Base-by-base conservation (phyloP, 2,888 invertebrate species). In the Aquatica leii region DNA sequence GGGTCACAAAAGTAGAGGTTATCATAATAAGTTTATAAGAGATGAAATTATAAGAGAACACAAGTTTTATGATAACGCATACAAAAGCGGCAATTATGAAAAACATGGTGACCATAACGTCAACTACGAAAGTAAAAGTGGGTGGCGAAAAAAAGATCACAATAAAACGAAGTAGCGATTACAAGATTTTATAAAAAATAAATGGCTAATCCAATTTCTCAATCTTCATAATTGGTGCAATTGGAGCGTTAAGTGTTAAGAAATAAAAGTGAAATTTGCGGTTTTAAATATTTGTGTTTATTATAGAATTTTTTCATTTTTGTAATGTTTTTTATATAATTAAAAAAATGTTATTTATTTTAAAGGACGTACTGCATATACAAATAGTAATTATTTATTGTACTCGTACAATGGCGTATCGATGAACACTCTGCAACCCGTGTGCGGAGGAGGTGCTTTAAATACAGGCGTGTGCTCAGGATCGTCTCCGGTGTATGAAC, bases 11-110 rank as follows among this genome's bases (percentile, higher is more conserved):
- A 90, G 90, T 1, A 90, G 89, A 79, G 91, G 91, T 0, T 91
- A 89, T 80, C 91, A 92, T 82, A 90, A 92, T 81, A 90, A 90
- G 71, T 89, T 90, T 79, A 90, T 90, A 82, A 90, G 90, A 77
- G 91, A 92, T 73, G 92, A 92, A 77, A 91, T 88, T 80, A 88
- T 90, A 77, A 90, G 89, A 74, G 90, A 91, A 74, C 91, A 91
- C 80, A 90, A 90, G 77, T 90, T 91, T 83, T 91, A 91, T 81
- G 90, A 90, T 71, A 89, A 90, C 78, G 86, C 83, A 78, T 89
- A 90, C 80, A 89, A 89, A 78, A 87, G 87, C 55, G 91, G 90
- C 0, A 87, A 89, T 67, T 89, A 90, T 76, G 86, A 86, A 72
- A 88, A 90, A 67, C 87, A 86, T 76, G 90, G 89, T 15, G 85